Evolutionary conservation across 2,888 invertebrate genomes (phyloP).

Genomic region (Flexamia atlantica): DNA sequence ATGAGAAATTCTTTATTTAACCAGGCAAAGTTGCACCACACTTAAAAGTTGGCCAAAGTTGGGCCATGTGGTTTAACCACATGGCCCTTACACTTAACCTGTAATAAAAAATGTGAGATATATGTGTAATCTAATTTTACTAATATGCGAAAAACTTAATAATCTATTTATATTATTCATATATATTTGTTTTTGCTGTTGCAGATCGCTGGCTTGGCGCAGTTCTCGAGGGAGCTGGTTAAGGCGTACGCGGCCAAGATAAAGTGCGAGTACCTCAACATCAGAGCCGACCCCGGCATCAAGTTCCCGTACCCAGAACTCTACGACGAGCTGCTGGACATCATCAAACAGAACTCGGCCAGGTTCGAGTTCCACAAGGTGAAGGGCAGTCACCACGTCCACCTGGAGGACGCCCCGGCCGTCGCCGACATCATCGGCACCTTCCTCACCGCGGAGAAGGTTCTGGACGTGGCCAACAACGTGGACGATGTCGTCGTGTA

Average conservation of each 20-base stretch:
- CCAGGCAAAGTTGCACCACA: too few relatives aligned
- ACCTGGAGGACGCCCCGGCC: slow-evolving; percentile 82
- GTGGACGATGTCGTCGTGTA: slow-evolving; percentile 11
- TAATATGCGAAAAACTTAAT: too few relatives aligned
- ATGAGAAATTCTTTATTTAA: too few relatives aligned
- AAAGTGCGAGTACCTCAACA: slow-evolving; percentile 87
- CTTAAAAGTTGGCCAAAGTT: too few relatives aligned
- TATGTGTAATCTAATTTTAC: too few relatives aligned
- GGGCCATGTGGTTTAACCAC: too few relatives aligned
- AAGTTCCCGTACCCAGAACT: slow-evolving; percentile 82
- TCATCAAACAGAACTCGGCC: slow-evolving; percentile 79
- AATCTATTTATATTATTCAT: too few relatives aligned
- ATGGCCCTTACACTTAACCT: too few relatives aligned
- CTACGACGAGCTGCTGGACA: slow-evolving; percentile 82
- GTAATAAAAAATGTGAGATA: too few relatives aligned
- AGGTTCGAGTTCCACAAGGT: slow-evolving; percentile 82
- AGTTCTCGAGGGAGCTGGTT: slow-evolving; percentile 85
- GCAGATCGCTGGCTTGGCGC: slow-evolving; percentile 81
- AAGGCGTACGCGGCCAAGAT: slow-evolving; percentile 83
- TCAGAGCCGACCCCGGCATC: slow-evolving; percentile 86
- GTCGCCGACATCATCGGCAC: slow-evolving; percentile 27
- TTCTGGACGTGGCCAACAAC: neutral
- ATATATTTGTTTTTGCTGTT: slow-evolving; percentile 56
- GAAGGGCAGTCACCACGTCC: slow-evolving; percentile 90
- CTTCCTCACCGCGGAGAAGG: slow-evolving; percentile 18